Percentiles rank a stretch among this genome's conserved stretches.
phyloP scores from a whole-genome alignment of 2,113 vertebrate genomes.

The Muntiacus reevesi region DNA sequence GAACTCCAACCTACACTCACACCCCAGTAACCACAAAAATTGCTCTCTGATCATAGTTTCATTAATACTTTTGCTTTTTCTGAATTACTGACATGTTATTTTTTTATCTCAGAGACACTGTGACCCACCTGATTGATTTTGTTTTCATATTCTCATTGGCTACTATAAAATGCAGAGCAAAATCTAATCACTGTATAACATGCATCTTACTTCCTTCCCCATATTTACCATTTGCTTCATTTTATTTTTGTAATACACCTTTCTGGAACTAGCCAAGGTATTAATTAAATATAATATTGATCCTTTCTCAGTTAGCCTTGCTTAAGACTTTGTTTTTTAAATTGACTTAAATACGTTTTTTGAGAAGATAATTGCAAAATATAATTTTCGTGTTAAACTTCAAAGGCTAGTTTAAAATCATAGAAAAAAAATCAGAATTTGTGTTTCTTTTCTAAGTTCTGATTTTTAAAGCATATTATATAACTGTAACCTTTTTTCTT shows the following conservation, averaged over 20 bases:
- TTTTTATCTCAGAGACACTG: neutral
- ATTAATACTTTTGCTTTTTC: neutral
- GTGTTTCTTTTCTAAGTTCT: conserved; percentile 33
- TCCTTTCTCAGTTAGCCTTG: neutral
- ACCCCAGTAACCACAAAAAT: neutral
- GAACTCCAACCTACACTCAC: neutral
- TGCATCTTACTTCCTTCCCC: neutral
- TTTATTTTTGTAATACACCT: conserved; percentile 24
- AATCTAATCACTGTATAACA: neutral
- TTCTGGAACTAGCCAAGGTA: neutral
- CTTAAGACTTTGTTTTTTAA: neutral
- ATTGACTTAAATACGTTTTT: neutral
- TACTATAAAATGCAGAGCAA: neutral
- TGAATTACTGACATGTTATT: neutral
- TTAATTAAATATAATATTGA: neutral
- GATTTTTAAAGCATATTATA: neutral
- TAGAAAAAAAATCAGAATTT: neutral
- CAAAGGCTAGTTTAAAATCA: conserved; percentile 14
- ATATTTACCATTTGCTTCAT: neutral
- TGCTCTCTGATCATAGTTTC: neutral
- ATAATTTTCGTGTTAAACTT: conserved; percentile 19
- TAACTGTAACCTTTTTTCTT: neutral
- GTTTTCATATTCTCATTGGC: neutral
- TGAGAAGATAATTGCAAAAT: neutral
- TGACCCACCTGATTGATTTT: neutral